Base-by-base conservation (phyloP, 2,113 vertebrate genomes). In the Podarcis raffonei region DNA sequence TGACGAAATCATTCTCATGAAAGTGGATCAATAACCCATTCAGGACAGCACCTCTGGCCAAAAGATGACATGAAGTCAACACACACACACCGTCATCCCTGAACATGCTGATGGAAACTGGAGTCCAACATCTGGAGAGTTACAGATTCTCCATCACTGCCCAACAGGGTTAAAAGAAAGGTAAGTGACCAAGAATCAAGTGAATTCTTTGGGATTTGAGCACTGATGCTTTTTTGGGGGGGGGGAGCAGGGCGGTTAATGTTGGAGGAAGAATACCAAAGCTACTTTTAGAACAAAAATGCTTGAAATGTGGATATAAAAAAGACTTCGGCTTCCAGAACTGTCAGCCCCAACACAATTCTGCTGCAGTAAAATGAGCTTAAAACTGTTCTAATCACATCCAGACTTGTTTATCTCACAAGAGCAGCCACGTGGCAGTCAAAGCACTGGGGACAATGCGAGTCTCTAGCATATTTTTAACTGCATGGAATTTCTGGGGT, bases 301-400 rank as follows among this genome's bases (percentile, higher is more conserved):
- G 78, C 6, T 32, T 12, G 1, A 37, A 13, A 48, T 35, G 37
- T 0, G 0, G 9, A 81, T 6, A 80, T 30, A 82, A 81, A 20
- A 42, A 20, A 89, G 30, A 53, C 48, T n/a, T 89, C 89, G 32
- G 18, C 87, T 90, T 88, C 69, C 76, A 87, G 65, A 91, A 35
- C 48, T 84, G 80, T 71, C 89, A 84, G 9, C 13, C 35, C n/a
- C 87, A 35, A 22, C 20, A 81, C 57, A 80, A 20, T 62, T 18
- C 39, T 27, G 4, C 30, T 65, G 74, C 77, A 92, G 30, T 66
- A 89, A 75, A 82, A 85, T 35, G 1, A 30, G 72, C 72, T 69
- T 89, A 39, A 35, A 86, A 81, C 72, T 68, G 3, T 87, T 71
- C 57, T 81, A 30, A 84, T 82, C 35, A 23, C 91, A 87, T 42